phyloP scores from a whole-genome alignment of 2,113 vertebrate species.

The Melanerpes formicivorus region DNA sequence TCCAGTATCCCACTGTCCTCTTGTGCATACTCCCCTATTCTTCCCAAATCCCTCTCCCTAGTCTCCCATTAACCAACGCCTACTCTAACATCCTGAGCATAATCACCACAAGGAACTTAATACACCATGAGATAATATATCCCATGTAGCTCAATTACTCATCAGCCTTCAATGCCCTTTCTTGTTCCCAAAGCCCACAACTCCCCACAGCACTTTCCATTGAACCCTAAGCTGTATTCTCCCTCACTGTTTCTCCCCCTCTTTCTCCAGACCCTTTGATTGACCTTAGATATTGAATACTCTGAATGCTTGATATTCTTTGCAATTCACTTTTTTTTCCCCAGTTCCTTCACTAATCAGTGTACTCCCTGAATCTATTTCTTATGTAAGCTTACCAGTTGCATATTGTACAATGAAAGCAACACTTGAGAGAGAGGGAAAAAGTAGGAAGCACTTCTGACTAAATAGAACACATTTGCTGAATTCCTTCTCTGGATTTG shows the following conservation, averaged over 20 bases:
- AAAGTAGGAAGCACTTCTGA: background rate
- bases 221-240: background rate
- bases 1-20: background rate
- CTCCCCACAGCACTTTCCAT: background rate
- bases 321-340: background rate
- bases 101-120: slow-evolving; percentile 8
- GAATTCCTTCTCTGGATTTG: background rate
- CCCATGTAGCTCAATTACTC: background rate
- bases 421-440: background rate
- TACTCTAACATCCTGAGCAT: slow-evolving; percentile 7
- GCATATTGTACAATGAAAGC: background rate
- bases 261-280: background rate
- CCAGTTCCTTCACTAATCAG: background rate
- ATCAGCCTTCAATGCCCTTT: background rate
- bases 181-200: background rate
- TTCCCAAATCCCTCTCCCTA: background rate
- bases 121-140: background rate
- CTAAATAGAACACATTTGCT: background rate
- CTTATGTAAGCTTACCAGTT: background rate
- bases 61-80: background rate
- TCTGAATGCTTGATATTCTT: background rate
- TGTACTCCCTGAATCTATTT: background rate
- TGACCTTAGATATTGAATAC: background rate
- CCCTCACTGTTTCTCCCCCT: background rate
- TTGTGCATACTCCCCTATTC: background rate